These are phyloP conservation scores for Trididemnum nubilum DNA, from an alignment of 23 tunicate species.

Conservation along the genomic window DNA sequence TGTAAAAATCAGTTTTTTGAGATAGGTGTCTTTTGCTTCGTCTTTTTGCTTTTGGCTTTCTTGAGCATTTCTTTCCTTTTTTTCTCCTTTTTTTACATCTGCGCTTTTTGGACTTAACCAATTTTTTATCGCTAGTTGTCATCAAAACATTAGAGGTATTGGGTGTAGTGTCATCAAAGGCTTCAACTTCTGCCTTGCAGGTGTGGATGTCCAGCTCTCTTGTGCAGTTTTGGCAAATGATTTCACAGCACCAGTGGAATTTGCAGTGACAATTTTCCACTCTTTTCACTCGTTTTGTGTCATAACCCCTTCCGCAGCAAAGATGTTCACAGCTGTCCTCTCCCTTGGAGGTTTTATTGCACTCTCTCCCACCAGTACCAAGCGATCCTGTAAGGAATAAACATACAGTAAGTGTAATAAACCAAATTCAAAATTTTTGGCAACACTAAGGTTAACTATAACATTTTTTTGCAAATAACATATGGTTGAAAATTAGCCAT, in stretches of 20 bases:
- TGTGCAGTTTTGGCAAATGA: constrained; percentile 49
- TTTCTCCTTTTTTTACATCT: constrained; percentile 7
- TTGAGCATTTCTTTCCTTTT: not conserved
- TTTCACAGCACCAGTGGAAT: constrained; percentile 83
- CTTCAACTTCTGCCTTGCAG: constrained; percentile 66
- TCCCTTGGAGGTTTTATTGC: constrained; percentile 73
- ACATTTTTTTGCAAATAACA: too few species aligned
- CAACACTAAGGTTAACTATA: too few species aligned
- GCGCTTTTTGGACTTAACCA: not conserved
- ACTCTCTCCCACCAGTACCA: constrained; percentile 78
- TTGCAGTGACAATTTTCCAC: constrained; percentile 52
- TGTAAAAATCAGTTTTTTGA: not conserved
- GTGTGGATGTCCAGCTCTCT: constrained; percentile 58
- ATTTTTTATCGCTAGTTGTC: not conserved
- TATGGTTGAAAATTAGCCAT: too few species aligned
- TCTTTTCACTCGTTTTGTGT: constrained; percentile 42
- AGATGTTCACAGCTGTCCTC: constrained; percentile 61
- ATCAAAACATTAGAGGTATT: not conserved
- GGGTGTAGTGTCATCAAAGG: not conserved
- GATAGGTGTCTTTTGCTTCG: not conserved
- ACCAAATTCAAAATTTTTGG: not conserved
- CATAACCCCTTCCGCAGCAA: constrained; percentile 85
- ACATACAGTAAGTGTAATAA: too few species aligned
- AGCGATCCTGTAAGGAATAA: constrained; percentile 49
- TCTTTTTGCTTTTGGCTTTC: not conserved